Evolutionary conservation across 2,113 vertebrate genomes (phyloP), one percentile per base, ranked within the genome.

Genomic region (Solenodon paradoxus): DNA sequence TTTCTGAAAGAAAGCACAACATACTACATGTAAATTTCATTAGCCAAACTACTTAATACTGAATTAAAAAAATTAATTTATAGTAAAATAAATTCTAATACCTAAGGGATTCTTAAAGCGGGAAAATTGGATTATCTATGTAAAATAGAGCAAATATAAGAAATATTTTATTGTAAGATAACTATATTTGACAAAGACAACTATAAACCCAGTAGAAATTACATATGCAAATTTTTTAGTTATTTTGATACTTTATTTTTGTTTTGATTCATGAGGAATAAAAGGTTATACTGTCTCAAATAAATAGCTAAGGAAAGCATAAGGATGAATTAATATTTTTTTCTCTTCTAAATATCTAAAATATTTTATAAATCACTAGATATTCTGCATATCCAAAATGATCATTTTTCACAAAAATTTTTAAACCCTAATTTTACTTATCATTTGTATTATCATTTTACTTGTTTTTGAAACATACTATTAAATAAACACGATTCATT

Each of bases 301-400:
- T 83, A 84, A 92, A 83, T 47, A 77, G 38, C 47, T 78, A 71
- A 68, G 49, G 74, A 87, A 86, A 81, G 8, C 64, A 24, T 40
- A 84, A 74, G 7, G 6, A 4, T 90, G 40, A 87, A 82, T 59
- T n/a, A 51, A 45, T 59, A 61, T 80, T 95, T 61, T 19, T 9
- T 7, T 7, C 64, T 77, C 19, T 90, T 66, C 28, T 49, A 19
- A 2, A 42, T 79, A 77, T 61, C 12, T 72, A 88, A 12, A 88
- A 24, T 88, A 88, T 91, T 84, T 68, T 81, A 75, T 84, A 91
- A 88, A 74, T 95, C 68, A 19, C 19, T 42, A 69, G 12, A 75
- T 95, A 77, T 57, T 93, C 93, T 74, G 83, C 7, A 80, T 9
- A 84, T 80, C 42, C 47, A 85, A 94, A 80, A 75, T 75, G 8